Evolutionary conservation across 1,140 invertebrate genomes (phyloP), one percentile per base, ranked within the genome.

Genomic region (Stenopsyche tienmushanensis): DNA sequence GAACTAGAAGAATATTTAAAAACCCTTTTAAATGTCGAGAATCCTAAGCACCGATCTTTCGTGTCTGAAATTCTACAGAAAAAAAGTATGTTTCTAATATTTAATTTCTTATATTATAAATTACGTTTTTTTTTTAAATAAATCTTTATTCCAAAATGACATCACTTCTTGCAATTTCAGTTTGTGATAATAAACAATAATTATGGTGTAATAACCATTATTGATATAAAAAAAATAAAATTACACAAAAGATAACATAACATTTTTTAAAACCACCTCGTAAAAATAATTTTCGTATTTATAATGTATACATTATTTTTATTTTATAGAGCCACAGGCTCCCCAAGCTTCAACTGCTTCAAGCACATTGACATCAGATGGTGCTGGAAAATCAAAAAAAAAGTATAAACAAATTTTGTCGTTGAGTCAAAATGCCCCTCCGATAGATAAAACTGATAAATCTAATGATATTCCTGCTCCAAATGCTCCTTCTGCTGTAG

Each of bases 1-100:
- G 89, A 90, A 72, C 80, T 90, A 15, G 86, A 89, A 65, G 84
- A 87, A 45, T 90, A 89, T 71, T 84, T 90, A 70, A 82, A 83
- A 71, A 86, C 84, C 39, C 77, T 91, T 44, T 68, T 92, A 0
- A 82, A 89, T 75, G 83, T 82, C 62, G 82, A 81, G 23, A 84
- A 87, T 74, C 73, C 80, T 13, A 82, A 83, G 57, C 89, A 91
- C 74, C 83, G 82, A 65, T 77, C 82, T 47, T 89, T 90, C 74
- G 82, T 87, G 42, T 69, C 78, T 3, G 85, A 88, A 54, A 79
- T 90, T n/a, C 83, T 83, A 41, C 84, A 83, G 69, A 81, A 77
- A 62, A 78, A 78, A 72, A 77, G 79, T 73, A 55, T 9, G 67
- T 49, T 41, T 39, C 18, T 5, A 20, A 21, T 53, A 58, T 21